phyloP scores from a whole-genome alignment of 2,888 invertebrate species.

The Carcina quercana region DNA sequence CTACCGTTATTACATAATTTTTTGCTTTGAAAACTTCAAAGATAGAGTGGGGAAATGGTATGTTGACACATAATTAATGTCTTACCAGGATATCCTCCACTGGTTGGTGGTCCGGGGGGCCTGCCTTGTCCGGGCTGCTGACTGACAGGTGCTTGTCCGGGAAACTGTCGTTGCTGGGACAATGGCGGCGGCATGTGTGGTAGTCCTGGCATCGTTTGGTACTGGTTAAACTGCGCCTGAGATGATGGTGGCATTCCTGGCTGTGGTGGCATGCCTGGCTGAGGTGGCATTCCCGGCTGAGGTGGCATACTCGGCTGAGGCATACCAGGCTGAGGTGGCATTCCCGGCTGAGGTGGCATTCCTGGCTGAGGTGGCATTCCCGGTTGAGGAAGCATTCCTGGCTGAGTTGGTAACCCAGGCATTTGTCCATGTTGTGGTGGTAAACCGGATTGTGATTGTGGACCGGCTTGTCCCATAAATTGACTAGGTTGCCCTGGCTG shows the following conservation, averaged over 20 bases:
- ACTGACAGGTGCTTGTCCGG: slow-evolving; percentile 38
- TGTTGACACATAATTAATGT: no score
- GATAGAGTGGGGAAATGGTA: no score
- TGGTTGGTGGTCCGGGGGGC: slow-evolving; percentile 27
- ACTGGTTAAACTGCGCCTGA: slow-evolving; percentile 20
- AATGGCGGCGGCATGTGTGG: slow-evolving; percentile 66
- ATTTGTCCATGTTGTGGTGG: slow-evolving; percentile 20
- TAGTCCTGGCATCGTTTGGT: slow-evolving; percentile 37
- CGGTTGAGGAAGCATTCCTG: slow-evolving; percentile 25
- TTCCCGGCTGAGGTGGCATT: slow-evolving; percentile 22
- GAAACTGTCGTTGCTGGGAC: slow-evolving; percentile 41
- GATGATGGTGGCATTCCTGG: slow-evolving; percentile 20
- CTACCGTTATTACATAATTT: no score
- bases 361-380: slow-evolving; percentile 26
- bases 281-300: slow-evolving; percentile 18
- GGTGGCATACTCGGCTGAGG: slow-evolving; percentile 25
- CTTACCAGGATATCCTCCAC: slow-evolving; percentile 39
- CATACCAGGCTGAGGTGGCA: slow-evolving; percentile 15
- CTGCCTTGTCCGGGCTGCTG: slow-evolving; percentile 24
- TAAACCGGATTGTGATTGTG: slow-evolving; percentile 21
- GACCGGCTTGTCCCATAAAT: no score
- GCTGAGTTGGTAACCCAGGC: slow-evolving; percentile 20
- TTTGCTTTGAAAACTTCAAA: no score
- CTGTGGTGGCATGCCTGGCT: slow-evolving; percentile 23
- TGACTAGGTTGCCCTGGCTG: slow-evolving; percentile 14